Conservation (phyloP, 2,888 invertebrate species). For the Lamproptera curius region DNA sequence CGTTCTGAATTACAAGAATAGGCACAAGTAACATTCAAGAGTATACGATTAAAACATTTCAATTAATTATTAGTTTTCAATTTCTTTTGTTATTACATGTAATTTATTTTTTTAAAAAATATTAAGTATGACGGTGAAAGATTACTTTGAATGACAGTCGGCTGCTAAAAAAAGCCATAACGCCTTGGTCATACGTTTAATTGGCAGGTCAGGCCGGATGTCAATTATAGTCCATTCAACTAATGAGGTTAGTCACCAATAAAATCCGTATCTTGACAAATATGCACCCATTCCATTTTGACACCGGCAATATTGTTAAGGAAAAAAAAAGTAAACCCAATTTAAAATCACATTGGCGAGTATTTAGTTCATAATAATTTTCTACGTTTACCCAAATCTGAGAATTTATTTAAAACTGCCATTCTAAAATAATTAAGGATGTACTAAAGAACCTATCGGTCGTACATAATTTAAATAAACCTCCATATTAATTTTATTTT, state of each 20-base stretch:
- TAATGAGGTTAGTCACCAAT: slow-evolving; percentile 62
- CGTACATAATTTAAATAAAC: too few relatives aligned
- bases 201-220: slow-evolving; percentile 74
- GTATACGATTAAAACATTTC: too few relatives aligned
- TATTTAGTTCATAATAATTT: neutral
- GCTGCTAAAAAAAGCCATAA: slow-evolving; percentile 28
- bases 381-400: neutral
- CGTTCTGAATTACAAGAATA: too few relatives aligned
- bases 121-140: too few relatives aligned
- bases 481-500: too few relatives aligned
- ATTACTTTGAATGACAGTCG: too few relatives aligned
- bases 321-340: neutral
- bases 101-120: too few relatives aligned
- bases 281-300: neutral
- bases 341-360: neutral
- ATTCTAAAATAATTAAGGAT: neutral
- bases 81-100: too few relatives aligned
- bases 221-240: slow-evolving; percentile 73
- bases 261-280: slow-evolving; percentile 24
- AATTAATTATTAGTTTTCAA: too few relatives aligned
- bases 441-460: neutral
- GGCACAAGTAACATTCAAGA: too few relatives aligned
- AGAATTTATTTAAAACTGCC: neutral
- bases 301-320: neutral
- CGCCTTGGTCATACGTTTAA: slow-evolving; percentile 50